Evolutionary conservation across 2,888 invertebrate genomes (phyloP).

Genomic region (Ophion slaviceki): DNA sequence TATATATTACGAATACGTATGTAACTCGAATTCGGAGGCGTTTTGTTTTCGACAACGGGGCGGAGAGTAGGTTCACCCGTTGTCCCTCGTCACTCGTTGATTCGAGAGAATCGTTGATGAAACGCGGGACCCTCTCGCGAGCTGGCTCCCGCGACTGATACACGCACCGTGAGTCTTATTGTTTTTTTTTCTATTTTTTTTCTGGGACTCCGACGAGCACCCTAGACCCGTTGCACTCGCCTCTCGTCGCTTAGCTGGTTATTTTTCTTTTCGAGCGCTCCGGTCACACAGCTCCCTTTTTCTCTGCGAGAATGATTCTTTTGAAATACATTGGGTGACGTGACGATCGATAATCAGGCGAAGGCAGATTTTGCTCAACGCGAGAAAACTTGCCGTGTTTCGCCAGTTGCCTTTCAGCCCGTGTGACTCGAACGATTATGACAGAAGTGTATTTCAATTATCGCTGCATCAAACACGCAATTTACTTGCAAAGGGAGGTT

Average conservation of each 20-base stretch:
- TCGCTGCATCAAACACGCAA: background rate
- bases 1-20: slow-evolving; percentile 70
- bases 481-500: too few species aligned
- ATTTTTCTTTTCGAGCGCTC: slow-evolving; percentile 12
- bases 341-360: slow-evolving; percentile 27
- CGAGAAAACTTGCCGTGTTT: background rate
- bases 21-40: slow-evolving; percentile 80
- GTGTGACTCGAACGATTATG: background rate
- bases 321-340: slow-evolving; percentile 18
- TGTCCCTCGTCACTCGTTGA: slow-evolving; percentile 81
- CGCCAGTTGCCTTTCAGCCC: background rate
- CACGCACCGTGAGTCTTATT: background rate
- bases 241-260: background rate
- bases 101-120: slow-evolving; percentile 75
- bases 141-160: slow-evolving; percentile 39
- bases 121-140: slow-evolving; percentile 54
- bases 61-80: slow-evolving; percentile 81
- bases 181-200: background rate
- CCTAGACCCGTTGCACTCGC: background rate
- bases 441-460: background rate
- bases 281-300: slow-evolving; percentile 34
- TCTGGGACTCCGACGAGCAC: slow-evolving; percentile 7
- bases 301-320: slow-evolving; percentile 44
- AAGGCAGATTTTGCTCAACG: background rate
- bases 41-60: slow-evolving; percentile 82